Base-by-base conservation (phyloP, 2,888 invertebrate species). In the Drosophila siamana region DNA sequence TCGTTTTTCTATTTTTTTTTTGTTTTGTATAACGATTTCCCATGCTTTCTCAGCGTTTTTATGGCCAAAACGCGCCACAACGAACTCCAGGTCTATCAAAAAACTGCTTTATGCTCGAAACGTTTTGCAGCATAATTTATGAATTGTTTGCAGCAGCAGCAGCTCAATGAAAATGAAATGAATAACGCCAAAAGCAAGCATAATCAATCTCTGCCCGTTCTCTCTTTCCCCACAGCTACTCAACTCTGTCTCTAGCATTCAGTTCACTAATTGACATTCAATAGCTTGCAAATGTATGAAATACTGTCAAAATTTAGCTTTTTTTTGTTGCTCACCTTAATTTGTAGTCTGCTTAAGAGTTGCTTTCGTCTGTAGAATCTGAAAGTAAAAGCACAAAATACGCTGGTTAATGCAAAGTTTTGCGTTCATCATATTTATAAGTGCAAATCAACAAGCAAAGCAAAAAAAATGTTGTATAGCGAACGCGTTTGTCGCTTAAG, bases 311-410 rank as follows among this genome's bases (percentile, higher is more conserved):
- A n/a, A n/a, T n/a, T n/a, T n/a, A n/a, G n/a, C n/a, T n/a, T n/a
- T 33, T 43, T 46, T 47, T 62, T 54, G 59, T 51, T 30, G 41
- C 33, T 69, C 65, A 61, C 69, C 61, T 77, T 68, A 57, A 63
- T 50, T 57, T 59, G 13, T 38, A 15, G 38, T 69, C 64, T 56
- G 67, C 69, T 65, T 56, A 67, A 46, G 66, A 46, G 68, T 76
- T 77, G 67, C 77, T 74, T 78, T 70, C 67, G 81, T 59, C n/a
- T 74, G 64, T 55, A 62, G 74, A 74, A 77, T 69, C 81, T 82
- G 81, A 86, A 83, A 83, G 81, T 81, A 86, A 83, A 80, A 77
- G 69, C 60, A 71, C 46, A 60, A 60, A 74, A 59, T 54, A 51
- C 41, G 69, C 28, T 51, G 71, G 11, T 74, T 74, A 66, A 43